Percentiles rank a stretch among this genome's conserved stretches.
phyloP scores from a whole-genome alignment of 2,113 vertebrate species.

The Ellobius talpinus region DNA sequence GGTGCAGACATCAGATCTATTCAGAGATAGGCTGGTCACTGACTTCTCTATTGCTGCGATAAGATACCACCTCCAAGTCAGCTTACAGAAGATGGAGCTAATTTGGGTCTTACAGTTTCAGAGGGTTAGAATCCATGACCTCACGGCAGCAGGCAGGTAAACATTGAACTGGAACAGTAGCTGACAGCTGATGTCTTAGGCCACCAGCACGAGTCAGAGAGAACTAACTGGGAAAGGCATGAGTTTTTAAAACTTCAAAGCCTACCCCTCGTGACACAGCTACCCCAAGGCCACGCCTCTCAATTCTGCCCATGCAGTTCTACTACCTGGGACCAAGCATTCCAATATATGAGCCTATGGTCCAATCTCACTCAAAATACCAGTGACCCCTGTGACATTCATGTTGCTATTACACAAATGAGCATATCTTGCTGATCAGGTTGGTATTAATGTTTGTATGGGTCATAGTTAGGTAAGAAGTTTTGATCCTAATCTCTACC shows the following conservation, averaged over 20 bases:
- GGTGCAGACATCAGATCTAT: not conserved
- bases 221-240: not conserved
- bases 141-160: not conserved
- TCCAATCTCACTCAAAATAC: not conserved
- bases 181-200: not conserved
- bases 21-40: not conserved
- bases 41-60: not conserved
- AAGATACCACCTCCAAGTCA: not conserved
- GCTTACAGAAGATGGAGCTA: not conserved
- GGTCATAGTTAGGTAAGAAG: not conserved
- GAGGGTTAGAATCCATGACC: not conserved
- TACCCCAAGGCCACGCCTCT: not conserved
- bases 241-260: not conserved
- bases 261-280: not conserved
- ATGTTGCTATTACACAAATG: not conserved
- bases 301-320: not conserved
- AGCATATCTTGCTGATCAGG: not conserved
- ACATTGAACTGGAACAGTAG: not conserved
- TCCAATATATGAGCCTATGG: not conserved
- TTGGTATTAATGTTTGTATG: not conserved
- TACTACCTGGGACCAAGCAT: not conserved
- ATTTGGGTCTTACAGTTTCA: not conserved
- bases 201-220: not conserved
- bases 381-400: not conserved
- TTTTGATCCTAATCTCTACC: not conserved